Evolutionary conservation across 2,888 invertebrate species (phyloP).

Genomic region (Pasiphila rectangulata): DNA sequence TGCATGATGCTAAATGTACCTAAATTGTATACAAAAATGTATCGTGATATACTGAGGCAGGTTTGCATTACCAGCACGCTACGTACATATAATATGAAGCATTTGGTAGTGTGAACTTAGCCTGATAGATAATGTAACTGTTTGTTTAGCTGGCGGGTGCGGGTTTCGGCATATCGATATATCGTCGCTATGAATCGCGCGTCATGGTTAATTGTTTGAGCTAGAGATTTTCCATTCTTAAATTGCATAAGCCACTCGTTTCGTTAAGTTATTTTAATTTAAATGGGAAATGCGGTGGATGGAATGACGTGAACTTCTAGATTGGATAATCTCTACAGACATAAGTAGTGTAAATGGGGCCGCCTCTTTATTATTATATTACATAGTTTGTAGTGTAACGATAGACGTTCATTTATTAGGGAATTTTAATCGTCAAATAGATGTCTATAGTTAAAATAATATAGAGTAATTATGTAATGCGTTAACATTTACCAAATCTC

Average conservation of each 20-base stretch:
- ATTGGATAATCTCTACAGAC: too few species aligned
- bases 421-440: constrained; percentile 64
- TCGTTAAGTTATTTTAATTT: too few species aligned
- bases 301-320: too few species aligned
- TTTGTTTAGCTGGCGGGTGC: constrained; percentile 19
- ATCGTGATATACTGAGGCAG: constrained; percentile 31
- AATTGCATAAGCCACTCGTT: too few species aligned
- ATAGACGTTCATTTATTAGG: constrained; percentile 62
- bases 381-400: constrained; percentile 55
- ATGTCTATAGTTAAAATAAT: constrained; percentile 63
- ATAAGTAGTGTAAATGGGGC: constrained; percentile 70
- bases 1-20: constrained; percentile 33
- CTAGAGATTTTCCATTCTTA: too few species aligned
- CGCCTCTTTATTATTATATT: constrained; percentile 69
- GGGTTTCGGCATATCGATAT: constrained; percentile 12
- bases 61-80: constrained; percentile 26
- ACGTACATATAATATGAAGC: neutral
- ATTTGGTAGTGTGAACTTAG: constrained; percentile 23
- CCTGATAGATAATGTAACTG: constrained; percentile 21
- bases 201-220: constrained; percentile 23
- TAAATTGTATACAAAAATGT: constrained; percentile 29
- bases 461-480: constrained; percentile 44
- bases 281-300: too few species aligned
- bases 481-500: constrained; percentile 73
- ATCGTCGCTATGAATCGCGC: constrained; percentile 6